A percentile compares a stretch with the other conserved stretches of the same genome.
Conservation (phyloP, 2,113 vertebrate genomes). For the Thamnaconus septentrionalis region DNA sequence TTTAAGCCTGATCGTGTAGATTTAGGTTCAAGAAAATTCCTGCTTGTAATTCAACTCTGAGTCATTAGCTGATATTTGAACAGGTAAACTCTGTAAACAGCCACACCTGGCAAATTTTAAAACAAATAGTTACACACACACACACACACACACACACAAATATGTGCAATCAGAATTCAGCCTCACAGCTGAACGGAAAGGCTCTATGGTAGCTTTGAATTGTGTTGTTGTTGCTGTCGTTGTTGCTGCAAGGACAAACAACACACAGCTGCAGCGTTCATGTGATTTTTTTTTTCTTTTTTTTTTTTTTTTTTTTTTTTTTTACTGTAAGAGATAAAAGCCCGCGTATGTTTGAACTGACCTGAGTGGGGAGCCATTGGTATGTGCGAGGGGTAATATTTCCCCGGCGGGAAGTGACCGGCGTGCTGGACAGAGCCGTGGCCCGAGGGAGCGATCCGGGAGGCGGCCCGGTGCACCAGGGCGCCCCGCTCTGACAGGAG, state of each 20-base stretch:
- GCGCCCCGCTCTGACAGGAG: slow-evolving; percentile 89
- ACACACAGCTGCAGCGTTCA: slow-evolving; percentile 13
- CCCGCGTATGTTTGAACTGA: slow-evolving; percentile 68
- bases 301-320: neutral
- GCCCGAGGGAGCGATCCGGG: slow-evolving; percentile 85
- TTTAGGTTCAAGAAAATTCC: slow-evolving; percentile 40
- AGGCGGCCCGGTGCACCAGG: slow-evolving; percentile 87
- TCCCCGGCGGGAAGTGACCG: slow-evolving; percentile 89
- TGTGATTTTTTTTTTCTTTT: neutral
- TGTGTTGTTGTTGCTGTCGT: no score
- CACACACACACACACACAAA: neutral
- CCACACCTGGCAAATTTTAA: slow-evolving; percentile 36
- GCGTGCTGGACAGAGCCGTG: slow-evolving; percentile 86
- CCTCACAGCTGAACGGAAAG: slow-evolving; percentile 29
- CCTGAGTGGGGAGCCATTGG: slow-evolving; percentile 97
- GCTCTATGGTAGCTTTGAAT: slow-evolving; percentile 1
- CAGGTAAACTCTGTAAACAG: slow-evolving; percentile 49
- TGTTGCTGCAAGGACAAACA: neutral
- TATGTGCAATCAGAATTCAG: neutral
- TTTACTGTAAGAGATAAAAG: neutral
- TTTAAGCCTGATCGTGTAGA: slow-evolving; percentile 35
- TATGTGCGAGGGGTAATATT: slow-evolving; percentile 94
- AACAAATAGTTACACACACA: neutral
- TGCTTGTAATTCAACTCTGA: slow-evolving; percentile 23
- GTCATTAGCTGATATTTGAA: slow-evolving; percentile 52